Base-by-base conservation (phyloP, 1,140 invertebrate species). In the Caerostris extrusa region DNA sequence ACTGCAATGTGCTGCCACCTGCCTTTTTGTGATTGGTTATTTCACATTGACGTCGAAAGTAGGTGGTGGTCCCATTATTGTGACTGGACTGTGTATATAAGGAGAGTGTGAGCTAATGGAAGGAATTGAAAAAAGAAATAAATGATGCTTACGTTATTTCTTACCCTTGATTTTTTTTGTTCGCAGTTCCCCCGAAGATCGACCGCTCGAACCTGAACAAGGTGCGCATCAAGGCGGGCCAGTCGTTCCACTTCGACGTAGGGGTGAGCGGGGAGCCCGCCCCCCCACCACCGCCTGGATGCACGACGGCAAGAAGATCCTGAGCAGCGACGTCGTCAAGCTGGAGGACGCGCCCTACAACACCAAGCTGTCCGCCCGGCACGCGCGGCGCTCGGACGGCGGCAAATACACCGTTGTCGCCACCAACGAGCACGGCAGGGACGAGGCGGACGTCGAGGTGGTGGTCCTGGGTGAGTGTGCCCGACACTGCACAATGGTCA, bases 211-310 rank as follows among this genome's bases (percentile, higher is more conserved):
- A 98, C 82, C 96, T 99, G 5, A 98, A 97, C 82, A 97, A 98
- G 95, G 97, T 99, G 71, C 98, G 98, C 7, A 97, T 99, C 3
- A 99, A 99, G 95, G 99, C 99, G 95, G 98, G 98, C 56, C 98
- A 99, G 96, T 97, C 98, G 7, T 98, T 99, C 95, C 97, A 98
- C 95, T 98, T 98, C 95, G 98, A 99, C 95, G 98, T 99, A 69
- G 98, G 98, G 95, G 99, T 98, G 95, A 98, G 98, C 93, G 98
- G 98, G 95, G 98, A 99, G 96, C 99, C 99, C 2, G 98, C 98
- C 96, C 99, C 96, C 99, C 99, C n/a, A 97, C 98, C 95, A 98
- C 98, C 12, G 97, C 97, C 91, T 99, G 99, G 99, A 96, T 96
- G 86, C 96, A 97, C 5, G 97, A 97, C 56, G 97, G 97, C 3